These are phyloP conservation scores for Rhogogaster chlorosoma DNA, from an alignment of 2,888 invertebrate species.

Conservation along the genomic window DNA sequence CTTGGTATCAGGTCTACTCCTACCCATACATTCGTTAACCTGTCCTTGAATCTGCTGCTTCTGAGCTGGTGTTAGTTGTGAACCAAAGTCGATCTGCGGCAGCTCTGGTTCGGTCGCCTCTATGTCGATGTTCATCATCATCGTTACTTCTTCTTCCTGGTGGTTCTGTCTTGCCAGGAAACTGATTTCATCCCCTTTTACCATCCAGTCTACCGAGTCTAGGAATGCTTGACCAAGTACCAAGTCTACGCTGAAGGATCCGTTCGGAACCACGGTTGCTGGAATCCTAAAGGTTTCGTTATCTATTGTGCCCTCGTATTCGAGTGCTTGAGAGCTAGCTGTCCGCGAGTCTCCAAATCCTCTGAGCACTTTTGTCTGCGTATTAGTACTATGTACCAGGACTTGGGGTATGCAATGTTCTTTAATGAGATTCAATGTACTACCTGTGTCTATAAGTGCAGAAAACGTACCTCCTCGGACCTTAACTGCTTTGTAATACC, in stretches of 20 bases:
- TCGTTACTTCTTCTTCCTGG: neutral
- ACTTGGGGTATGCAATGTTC: neutral
- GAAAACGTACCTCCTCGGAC: neutral
- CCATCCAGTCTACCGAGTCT: conserved; percentile 9
- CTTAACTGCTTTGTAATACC: neutral
- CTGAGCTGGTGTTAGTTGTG: neutral
- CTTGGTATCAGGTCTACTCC: neutral
- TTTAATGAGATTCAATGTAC: conserved; percentile 20
- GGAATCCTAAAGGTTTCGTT: neutral
- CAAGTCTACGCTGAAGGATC: neutral
- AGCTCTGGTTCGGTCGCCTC: neutral
- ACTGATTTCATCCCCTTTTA: neutral
- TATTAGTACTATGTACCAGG: neutral
- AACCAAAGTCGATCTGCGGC: neutral
- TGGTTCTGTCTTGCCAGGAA: neutral
- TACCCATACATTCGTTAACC: neutral
- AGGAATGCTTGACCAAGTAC: conserved; percentile 19
- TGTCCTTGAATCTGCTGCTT: neutral
- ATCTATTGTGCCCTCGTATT: neutral
- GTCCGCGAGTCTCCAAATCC: neutral
- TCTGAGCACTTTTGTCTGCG: neutral
- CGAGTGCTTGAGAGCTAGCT: neutral
- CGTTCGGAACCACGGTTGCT: neutral
- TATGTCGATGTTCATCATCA: conserved; percentile 30
- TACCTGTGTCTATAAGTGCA: conserved; percentile 21